phyloP scores from a whole-genome alignment of 1,140 invertebrate genomes.

The Steinernema khuongi region DNA sequence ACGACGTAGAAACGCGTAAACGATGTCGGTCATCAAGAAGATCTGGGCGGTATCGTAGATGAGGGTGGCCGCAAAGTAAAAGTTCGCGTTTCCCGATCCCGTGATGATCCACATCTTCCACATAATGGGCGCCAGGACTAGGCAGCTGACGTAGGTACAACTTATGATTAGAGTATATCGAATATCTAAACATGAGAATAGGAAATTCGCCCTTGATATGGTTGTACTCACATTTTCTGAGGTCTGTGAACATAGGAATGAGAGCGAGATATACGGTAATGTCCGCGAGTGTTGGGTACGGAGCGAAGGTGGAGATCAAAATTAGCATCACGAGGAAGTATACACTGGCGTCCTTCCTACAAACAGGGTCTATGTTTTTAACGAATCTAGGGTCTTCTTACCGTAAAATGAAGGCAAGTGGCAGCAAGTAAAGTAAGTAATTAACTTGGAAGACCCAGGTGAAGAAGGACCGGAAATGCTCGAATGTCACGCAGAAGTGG shows the following conservation, averaged over 20 bases:
- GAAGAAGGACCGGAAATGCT: constrained; percentile 90
- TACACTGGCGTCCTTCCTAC: constrained; percentile 73
- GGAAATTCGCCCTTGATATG: constrained; percentile 18
- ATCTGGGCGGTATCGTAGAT: constrained; percentile 83
- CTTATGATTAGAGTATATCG: constrained; percentile 84
- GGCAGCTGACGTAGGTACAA: constrained; percentile 79
- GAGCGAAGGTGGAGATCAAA: constrained; percentile 84
- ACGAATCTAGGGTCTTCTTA: constrained; percentile 37
- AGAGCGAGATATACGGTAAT: constrained; percentile 83
- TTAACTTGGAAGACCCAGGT: constrained; percentile 95
- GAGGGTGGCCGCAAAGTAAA: constrained; percentile 94
- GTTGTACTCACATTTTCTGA: constrained; percentile 75
- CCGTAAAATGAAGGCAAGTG: constrained; percentile 76
- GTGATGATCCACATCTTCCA: constrained; percentile 98
- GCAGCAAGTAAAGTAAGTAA: constrained; percentile 81
- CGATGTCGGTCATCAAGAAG: not conserved
- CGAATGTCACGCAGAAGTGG: constrained; percentile 99
- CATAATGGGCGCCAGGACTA: constrained; percentile 82
- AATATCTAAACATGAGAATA: constrained; percentile 60
- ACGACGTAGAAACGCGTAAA: not conserved
- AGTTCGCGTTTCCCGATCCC: constrained; percentile 96
- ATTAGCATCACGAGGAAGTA: constrained; percentile 76
- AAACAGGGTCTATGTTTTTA: constrained; percentile 38
- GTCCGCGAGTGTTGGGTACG: constrained; percentile 91
- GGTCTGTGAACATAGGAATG: constrained; percentile 81